Base-by-base conservation (phyloP, 2,113 vertebrate species). In the Crotophaga sulcirostris region DNA sequence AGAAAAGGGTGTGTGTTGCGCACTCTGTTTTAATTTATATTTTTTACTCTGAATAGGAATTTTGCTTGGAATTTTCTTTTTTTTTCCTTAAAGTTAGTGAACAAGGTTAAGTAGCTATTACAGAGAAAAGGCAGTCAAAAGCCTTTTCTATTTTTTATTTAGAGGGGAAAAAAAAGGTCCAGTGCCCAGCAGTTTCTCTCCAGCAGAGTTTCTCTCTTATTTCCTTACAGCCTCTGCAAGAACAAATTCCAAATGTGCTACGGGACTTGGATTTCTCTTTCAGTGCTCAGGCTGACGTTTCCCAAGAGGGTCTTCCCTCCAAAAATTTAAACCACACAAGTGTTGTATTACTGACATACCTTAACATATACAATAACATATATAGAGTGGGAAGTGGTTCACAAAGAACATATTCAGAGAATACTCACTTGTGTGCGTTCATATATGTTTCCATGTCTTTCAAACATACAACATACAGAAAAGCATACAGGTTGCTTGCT, bases 11-110 rank as follows among this genome's bases (percentile, higher is more conserved):
- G 38, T 40, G 52, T 4, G 2, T 64, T 79, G 49, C 42, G 36
- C 64, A 82, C 62, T 96, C 80, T 0, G 5, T 54, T 96, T 94
- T 95, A 83, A 94, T 93, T 95, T 91, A 84, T 95, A 92, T 62
- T 90, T 95, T 91, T 92, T 25, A 45, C 31, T 44, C 45, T 82
- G 34, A 97, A 85, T 85, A 74, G 91, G 60, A 84, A 66, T 88
- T 96, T 94, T 89, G 49, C 73, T 89, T 66, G 69, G 60, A 75
- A 78, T 87, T 84, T 86, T 86, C 26, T 45, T 40, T 62, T 54
- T 92, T 45, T 42, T 40, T 25, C 11, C 33, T 87, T 56, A 51
- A 38, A 16, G 40, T 31, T 74, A 89, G 34, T 40, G 68, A 94
- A 75, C 45, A 79, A 45, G 60, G 47, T 88, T 87, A 94, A 87